Conservation (phyloP, 2,888 invertebrate genomes). For the Copidosoma aretas region DNA sequence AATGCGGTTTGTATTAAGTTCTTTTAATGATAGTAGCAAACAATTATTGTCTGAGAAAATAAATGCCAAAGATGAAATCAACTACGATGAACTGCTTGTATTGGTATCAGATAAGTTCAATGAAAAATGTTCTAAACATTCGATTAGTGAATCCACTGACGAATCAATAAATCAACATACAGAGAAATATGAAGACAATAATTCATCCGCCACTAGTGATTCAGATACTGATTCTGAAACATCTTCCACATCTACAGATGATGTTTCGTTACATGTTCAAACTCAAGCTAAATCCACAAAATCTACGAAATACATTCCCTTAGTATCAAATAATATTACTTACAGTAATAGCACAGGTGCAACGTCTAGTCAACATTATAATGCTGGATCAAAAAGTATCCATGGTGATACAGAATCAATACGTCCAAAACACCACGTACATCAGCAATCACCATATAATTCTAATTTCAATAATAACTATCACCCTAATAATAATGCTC, state of each 20-base stretch:
- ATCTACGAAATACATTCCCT: conserved; percentile 35
- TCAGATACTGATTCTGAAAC: conserved; percentile 15
- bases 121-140: not conserved
- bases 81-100: conserved; percentile 37
- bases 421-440: not conserved
- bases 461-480: not conserved
- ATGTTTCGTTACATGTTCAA: not conserved
- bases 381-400: not conserved
- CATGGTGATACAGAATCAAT: not conserved
- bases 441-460: not conserved
- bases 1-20: conserved; percentile 39
- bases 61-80: conserved; percentile 13
- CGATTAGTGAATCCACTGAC: too few relatives aligned
- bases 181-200: conserved; percentile 7
- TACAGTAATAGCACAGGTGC: conserved; percentile 31
- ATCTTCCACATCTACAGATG: conserved; percentile 2
- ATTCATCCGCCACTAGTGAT: conserved; percentile 10
- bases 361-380: not conserved
- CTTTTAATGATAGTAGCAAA: conserved; percentile 33
- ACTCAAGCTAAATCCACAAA: not conserved
- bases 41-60: conserved; percentile 41
- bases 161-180: too few relatives aligned
- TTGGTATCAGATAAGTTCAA: conserved; percentile 28
- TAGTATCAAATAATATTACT: conserved; percentile 44
- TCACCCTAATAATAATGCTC: not conserved